Evolutionary conservation across 2,888 invertebrate genomes (phyloP).

Genomic region (Acleris sparsana): DNA sequence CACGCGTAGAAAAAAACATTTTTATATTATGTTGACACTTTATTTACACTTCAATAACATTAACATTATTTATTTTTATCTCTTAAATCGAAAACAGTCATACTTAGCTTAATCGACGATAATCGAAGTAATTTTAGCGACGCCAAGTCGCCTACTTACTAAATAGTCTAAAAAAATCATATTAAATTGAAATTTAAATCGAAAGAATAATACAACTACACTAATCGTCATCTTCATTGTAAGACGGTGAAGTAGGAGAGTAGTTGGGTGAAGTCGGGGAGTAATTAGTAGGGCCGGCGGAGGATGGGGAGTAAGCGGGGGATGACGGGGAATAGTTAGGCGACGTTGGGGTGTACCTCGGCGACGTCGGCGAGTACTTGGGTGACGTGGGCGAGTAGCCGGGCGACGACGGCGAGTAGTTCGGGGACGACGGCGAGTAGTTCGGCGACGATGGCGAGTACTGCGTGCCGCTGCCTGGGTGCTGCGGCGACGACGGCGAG

Average conservation of each 20-base stretch:
- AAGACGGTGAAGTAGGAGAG: constrained; percentile 83
- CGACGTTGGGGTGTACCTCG: constrained; percentile 90
- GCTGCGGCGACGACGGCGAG: constrained; percentile 88
- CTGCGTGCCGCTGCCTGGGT: constrained; percentile 87
- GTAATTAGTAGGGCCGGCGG: constrained; percentile 77
- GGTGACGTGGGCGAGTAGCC: constrained; percentile 91
- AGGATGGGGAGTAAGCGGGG: constrained; percentile 91
- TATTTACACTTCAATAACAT: constrained; percentile 25
- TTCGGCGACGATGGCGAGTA: constrained; percentile 88
- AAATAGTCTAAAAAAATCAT: constrained; percentile 7
- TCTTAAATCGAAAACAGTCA: constrained; percentile 32
- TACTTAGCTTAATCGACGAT: constrained; percentile 24
- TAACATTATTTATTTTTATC: constrained; percentile 23
- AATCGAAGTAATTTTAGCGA: not conserved
- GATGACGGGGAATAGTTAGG: constrained; percentile 91
- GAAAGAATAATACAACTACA: constrained; percentile 1
- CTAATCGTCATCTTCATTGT: constrained; percentile 37
- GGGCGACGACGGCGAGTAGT: constrained; percentile 90
- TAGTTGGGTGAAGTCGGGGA: constrained; percentile 38
- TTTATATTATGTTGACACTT: constrained; percentile 8
- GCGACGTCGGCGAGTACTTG: constrained; percentile 91
- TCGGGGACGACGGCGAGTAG: constrained; percentile 89
- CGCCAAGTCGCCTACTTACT: not conserved
- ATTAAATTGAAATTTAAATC: constrained; percentile 8
- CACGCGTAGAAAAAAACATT: no score